Evolutionary conservation across 2,888 invertebrate genomes (phyloP), one percentile per base, ranked within the genome.

Genomic region (Acronicta psi): DNA sequence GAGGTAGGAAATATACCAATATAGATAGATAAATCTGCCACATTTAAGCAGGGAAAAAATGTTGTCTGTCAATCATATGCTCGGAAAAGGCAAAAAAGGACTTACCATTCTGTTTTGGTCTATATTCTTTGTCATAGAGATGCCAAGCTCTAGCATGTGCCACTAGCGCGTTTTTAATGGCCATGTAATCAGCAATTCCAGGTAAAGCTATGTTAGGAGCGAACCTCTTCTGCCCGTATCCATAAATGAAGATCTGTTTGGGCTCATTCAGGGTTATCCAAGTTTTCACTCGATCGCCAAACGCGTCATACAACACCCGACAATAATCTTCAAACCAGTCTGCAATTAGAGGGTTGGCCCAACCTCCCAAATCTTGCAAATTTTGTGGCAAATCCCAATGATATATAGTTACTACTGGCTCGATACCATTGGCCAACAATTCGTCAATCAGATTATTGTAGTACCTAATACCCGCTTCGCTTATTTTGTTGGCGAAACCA

Each of bases 201-300:
- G 89, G 76, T 1, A 88, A 86, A 29, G 89, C 80, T 0, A 94
- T 55, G n/a, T 84, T 85, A 3, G 93, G 93, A 13, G 93, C 90
- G 42, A 84, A 81, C 11, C 80, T 75, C 0, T 65, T 77, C 38
- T 54, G 68, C 0, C 94, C 94, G 78, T 96, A 96, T 0, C 94
- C 95, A 6, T 69, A 82, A 2, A 87, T 57, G 14, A 83, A 87
- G 20, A 90, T 82, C 53, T 90, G 87, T 53, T 88, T 90, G 0
- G 95, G 95, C 69, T 96, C 96, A 75, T 96, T 96, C 46, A 95
- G 86, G 0, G 96, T 96, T 1, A 95, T 90, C 96, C 96, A 96
- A 1, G 86, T 85, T 73, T 95, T 94, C 0, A 94, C 95, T 44
- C 94, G 83, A 68, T 94, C 94, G 0, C 95, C 95, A 63, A 92